These are phyloP conservation scores for Hirtodrosophila confusa DNA, from an alignment of 2,888 invertebrate genomes.

Conservation along the genomic window DNA sequence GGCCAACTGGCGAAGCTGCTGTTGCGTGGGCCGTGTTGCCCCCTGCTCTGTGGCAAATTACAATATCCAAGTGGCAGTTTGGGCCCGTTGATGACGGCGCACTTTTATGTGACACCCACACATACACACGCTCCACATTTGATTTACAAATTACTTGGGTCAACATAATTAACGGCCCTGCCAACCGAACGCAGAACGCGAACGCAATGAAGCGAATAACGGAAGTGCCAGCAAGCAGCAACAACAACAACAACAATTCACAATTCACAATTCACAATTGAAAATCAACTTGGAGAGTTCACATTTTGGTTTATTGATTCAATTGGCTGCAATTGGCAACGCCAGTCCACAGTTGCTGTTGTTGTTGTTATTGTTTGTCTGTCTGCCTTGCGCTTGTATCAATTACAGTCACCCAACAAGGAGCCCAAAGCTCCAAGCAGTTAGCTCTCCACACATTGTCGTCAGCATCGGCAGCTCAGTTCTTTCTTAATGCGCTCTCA, in stretches of 20 bases:
- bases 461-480: slow-evolving; percentile 12
- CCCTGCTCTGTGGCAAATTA: slow-evolving; percentile 55
- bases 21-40: slow-evolving; percentile 56
- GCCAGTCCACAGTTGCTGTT: slow-evolving; percentile 6
- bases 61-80: slow-evolving; percentile 53
- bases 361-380: slow-evolving; percentile 17
- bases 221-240: slow-evolving; percentile 46
- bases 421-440: slow-evolving; percentile 21
- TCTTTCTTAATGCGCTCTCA: slow-evolving; percentile 43
- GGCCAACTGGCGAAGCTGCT: slow-evolving; percentile 35
- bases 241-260: slow-evolving; percentile 22
- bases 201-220: slow-evolving; percentile 39
- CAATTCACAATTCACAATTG: slow-evolving; percentile 38
- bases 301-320: slow-evolving; percentile 66
- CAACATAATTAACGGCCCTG: slow-evolving; percentile 69
- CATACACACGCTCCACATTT: slow-evolving; percentile 51
- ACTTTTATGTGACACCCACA: slow-evolving; percentile 54
- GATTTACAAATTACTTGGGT: slow-evolving; percentile 66
- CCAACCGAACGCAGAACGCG: slow-evolving; percentile 41
- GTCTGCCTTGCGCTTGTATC: slow-evolving; percentile 32
- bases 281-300: slow-evolving; percentile 51
- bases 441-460: slow-evolving; percentile 2
- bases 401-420: slow-evolving; percentile 53
- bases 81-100: slow-evolving; percentile 56
- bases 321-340: slow-evolving; percentile 71